Evolutionary conservation across 2,888 invertebrate genomes (phyloP).

Genomic region (Heliconius ethilla): DNA sequence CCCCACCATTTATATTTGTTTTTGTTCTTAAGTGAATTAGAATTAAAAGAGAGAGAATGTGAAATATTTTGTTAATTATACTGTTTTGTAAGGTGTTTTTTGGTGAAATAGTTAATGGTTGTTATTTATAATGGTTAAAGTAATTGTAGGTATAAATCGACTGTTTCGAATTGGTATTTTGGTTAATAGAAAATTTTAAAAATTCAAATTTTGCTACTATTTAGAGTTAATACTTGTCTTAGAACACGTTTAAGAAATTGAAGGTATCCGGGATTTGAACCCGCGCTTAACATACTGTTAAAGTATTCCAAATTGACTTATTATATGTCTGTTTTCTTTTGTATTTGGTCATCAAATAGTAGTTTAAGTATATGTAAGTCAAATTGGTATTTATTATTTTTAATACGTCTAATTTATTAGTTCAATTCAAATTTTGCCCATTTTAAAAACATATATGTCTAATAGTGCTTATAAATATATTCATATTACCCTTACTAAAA

Average conservation of each 20-base stretch:
- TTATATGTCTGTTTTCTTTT: neutral
- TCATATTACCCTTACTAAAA: neutral
- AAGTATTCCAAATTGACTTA: too few relatives aligned
- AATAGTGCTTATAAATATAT: neutral
- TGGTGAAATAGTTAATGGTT: neutral
- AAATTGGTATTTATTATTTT: neutral
- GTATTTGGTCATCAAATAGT: neutral
- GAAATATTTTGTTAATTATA: conserved; percentile 6
- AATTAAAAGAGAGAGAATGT: conserved; percentile 18
- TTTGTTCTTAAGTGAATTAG: conserved; percentile 25
- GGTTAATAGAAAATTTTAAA: too few relatives aligned
- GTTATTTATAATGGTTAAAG: too few relatives aligned
- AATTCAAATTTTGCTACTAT: too few relatives aligned
- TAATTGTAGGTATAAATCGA: too few relatives aligned
- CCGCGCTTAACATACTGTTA: too few relatives aligned
- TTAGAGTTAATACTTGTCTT: too few relatives aligned
- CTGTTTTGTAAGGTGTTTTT: neutral
- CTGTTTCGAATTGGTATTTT: too few relatives aligned
- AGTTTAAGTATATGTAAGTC: neutral
- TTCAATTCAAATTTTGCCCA: neutral
- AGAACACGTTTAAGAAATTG: too few relatives aligned
- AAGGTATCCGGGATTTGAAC: too few relatives aligned
- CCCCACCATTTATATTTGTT: conserved; percentile 30
- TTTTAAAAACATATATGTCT: neutral
- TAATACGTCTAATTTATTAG: too few relatives aligned